A percentile compares a stretch with the other conserved stretches of the same genome.
Evolutionary conservation across 2,888 invertebrate species (phyloP).

Genomic region (Conomelus anceps): DNA sequence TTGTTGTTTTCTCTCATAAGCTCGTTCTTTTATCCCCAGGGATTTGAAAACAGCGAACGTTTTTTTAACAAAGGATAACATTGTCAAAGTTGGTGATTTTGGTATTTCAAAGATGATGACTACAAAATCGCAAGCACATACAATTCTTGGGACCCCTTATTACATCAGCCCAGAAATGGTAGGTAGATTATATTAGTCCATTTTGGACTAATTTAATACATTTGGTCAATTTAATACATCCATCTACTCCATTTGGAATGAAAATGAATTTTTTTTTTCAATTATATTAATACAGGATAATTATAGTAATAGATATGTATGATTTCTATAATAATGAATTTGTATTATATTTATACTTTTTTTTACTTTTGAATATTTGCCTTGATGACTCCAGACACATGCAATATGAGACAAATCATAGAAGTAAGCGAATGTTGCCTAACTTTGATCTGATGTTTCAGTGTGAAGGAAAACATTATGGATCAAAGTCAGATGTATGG

Average conservation of each 20-base stretch:
- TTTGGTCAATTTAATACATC: too few species aligned
- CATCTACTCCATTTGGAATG: not conserved
- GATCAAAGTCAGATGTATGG: slow-evolving; percentile 73
- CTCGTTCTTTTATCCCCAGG: slow-evolving; percentile 41
- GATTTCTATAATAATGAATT: not conserved
- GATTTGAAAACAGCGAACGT: slow-evolving; percentile 70
- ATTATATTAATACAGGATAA: too few species aligned
- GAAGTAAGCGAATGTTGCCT: too few species aligned
- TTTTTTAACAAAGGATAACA: slow-evolving; percentile 58
- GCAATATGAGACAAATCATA: too few species aligned
- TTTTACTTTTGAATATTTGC: not conserved
- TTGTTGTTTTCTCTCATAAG: too few species aligned
- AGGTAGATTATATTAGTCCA: slow-evolving; percentile 29
- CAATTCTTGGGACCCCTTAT: slow-evolving; percentile 65
- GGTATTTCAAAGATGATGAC: slow-evolving; percentile 69
- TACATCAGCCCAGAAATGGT: slow-evolving; percentile 70
- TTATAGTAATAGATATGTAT: too few species aligned
- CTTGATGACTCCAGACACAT: too few species aligned
- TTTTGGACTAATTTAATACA: too few species aligned
- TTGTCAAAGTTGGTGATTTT: slow-evolving; percentile 66
- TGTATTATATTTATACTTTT: not conserved
- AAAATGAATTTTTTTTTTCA: not conserved
- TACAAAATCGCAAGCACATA: slow-evolving; percentile 57
- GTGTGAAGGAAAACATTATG: slow-evolving; percentile 70
- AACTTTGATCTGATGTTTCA: too few species aligned